phyloP scores from a whole-genome alignment of 2,888 invertebrate genomes.

The Synanthedon andrenaeformis region DNA sequence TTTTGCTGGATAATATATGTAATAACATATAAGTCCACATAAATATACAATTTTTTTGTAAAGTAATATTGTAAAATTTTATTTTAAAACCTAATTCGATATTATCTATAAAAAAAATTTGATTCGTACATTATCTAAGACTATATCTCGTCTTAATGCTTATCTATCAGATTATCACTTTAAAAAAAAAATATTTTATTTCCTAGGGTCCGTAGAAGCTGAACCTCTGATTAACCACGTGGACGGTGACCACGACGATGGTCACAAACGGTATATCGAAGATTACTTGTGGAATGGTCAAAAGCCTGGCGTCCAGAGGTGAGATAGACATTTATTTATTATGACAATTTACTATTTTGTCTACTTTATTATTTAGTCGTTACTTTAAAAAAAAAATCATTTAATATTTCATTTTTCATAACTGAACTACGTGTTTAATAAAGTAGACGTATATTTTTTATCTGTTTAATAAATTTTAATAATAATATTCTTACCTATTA shows the following conservation, averaged over 20 bases:
- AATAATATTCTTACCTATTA: too few relatives aligned
- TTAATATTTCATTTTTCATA: too few relatives aligned
- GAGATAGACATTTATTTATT: constrained; percentile 10
- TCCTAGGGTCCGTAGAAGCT: constrained; percentile 75
- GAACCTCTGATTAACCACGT: constrained; percentile 80
- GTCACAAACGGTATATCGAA: constrained; percentile 57
- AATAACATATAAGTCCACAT: too few relatives aligned
- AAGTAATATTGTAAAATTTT: too few relatives aligned
- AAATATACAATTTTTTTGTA: too few relatives aligned
- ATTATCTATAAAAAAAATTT: too few relatives aligned
- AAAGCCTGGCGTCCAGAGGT: constrained; percentile 63
- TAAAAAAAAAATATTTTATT: background rate
- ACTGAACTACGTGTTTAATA: background rate
- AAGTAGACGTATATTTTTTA: constrained; percentile 7
- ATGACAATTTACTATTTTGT: background rate
- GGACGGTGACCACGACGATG: constrained; percentile 64
- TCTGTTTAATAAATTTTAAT: too few relatives aligned
- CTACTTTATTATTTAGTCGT: constrained; percentile 1
- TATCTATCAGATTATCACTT: too few relatives aligned
- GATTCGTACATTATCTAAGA: too few relatives aligned
- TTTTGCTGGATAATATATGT: too few relatives aligned
- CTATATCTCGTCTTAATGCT: too few relatives aligned
- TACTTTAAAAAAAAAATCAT: background rate
- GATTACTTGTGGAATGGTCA: constrained; percentile 65
- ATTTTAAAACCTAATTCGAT: too few relatives aligned